phyloP scores from a whole-genome alignment of 2,113 vertebrate genomes.

The Grammomys dolichurus region DNA sequence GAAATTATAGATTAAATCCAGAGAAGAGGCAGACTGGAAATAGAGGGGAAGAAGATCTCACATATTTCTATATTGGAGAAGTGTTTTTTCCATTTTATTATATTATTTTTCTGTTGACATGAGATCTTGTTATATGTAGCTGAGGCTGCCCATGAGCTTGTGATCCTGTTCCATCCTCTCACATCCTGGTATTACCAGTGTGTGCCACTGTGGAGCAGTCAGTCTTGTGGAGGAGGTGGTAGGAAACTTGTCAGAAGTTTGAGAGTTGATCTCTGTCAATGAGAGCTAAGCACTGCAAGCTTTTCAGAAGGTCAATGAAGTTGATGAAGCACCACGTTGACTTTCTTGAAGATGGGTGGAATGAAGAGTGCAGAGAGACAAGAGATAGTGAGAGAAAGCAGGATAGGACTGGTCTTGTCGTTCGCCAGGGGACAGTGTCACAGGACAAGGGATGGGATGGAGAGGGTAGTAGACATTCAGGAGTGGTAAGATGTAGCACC shows the following conservation, averaged over 20 bases:
- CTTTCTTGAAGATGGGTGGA: neutral
- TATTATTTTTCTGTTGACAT: neutral
- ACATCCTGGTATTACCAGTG: neutral
- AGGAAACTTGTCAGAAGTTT: neutral
- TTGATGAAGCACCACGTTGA: neutral
- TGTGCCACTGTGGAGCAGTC: neutral
- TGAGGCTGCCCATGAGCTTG: neutral
- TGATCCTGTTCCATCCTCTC: neutral
- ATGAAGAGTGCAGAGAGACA: neutral
- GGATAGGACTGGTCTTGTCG: neutral
- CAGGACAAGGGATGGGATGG: fast-evolving
- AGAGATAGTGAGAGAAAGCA: neutral
- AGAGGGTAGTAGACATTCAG: fast-evolving
- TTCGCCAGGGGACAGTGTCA: fast-evolving
- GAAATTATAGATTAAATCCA: neutral
- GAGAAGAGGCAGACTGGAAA: neutral
- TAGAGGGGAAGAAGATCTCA: too few species aligned
- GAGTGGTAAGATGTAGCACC: neutral
- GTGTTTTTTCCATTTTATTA: neutral
- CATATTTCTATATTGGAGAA: neutral
- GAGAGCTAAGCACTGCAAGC: neutral
- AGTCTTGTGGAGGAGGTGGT: neutral
- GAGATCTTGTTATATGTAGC: neutral
- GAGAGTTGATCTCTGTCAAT: too few species aligned
- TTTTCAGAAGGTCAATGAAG: neutral